Conservation (phyloP, 1,140 invertebrate species). For the Micrasema minimum region DNA sequence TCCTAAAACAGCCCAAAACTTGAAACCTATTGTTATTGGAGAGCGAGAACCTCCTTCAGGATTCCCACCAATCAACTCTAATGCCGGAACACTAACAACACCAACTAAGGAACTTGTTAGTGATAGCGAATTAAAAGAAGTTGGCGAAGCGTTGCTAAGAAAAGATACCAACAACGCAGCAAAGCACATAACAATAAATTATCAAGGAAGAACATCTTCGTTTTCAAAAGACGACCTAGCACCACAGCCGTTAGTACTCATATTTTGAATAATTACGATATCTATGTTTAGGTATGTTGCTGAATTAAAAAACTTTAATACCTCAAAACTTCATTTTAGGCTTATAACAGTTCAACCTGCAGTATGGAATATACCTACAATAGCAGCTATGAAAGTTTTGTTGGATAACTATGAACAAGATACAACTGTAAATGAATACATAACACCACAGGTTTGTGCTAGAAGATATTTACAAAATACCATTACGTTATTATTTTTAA, state of each 20-base stretch:
- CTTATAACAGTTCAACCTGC: conserved; percentile 70
- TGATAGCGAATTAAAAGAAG: conserved; percentile 72
- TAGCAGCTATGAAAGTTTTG: conserved; percentile 74
- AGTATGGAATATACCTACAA: conserved; percentile 72
- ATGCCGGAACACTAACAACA: conserved; percentile 51
- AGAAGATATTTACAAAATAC: not conserved
- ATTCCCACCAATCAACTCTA: conserved; percentile 49
- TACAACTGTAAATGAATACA: conserved; percentile 78
- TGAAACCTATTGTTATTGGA: conserved; percentile 57
- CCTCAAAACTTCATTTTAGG: conserved; percentile 59
- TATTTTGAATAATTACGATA: no score
- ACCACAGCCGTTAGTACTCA: conserved; percentile 73
- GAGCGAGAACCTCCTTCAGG: conserved; percentile 28
- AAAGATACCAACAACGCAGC: conserved; percentile 79
- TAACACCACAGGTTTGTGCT: conserved; percentile 69
- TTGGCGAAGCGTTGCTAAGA: conserved; percentile 77
- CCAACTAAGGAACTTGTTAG: conserved; percentile 59
- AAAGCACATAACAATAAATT: conserved; percentile 73
- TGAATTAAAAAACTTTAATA: no score
- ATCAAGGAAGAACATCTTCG: conserved; percentile 77
- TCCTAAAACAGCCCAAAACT: conserved; percentile 56
- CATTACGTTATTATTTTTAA: not conserved
- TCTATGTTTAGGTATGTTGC: no score
- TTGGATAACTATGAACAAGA: conserved; percentile 84
- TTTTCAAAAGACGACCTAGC: conserved; percentile 76